phyloP scores from a whole-genome alignment of 2,888 invertebrate species.

The Uloborus plumipes region DNA sequence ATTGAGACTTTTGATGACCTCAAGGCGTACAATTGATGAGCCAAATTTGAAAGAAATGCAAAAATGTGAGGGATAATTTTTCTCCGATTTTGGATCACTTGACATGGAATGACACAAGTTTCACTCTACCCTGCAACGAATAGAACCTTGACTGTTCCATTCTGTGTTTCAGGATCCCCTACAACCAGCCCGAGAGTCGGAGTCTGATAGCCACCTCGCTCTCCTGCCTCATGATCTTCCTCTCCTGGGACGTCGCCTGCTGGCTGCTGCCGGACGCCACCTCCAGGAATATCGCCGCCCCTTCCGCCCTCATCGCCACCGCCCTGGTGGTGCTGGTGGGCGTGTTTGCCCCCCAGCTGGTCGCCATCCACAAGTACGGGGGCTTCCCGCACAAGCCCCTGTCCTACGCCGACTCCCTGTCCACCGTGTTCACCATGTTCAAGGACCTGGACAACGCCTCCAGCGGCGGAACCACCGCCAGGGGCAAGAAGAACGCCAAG shows the following conservation, averaged over 20 bases:
- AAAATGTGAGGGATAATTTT: too few relatives aligned
- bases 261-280: conserved; percentile 44
- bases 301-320: conserved; percentile 52
- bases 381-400: conserved; percentile 58
- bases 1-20: too few relatives aligned
- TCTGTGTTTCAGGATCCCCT: conserved; percentile 35
- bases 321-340: conserved; percentile 53
- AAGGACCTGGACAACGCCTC: conserved; percentile 57
- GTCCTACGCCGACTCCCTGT: conserved; percentile 65
- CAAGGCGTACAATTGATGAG: too few relatives aligned
- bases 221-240: conserved; percentile 42
- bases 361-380: conserved; percentile 63
- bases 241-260: conserved; percentile 49
- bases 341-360: conserved; percentile 59
- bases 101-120: too few relatives aligned
- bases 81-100: too few relatives aligned
- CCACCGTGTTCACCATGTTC: conserved; percentile 66
- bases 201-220: conserved; percentile 49
- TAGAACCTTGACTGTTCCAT: too few relatives aligned
- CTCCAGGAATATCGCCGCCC: conserved; percentile 52
- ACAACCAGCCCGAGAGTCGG: conserved; percentile 50
- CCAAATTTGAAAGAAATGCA: too few relatives aligned
- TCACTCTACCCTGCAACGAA: too few relatives aligned
- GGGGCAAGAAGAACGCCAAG: conserved; percentile 58
- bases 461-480: conserved; percentile 42